phyloP scores from a whole-genome alignment of 2,888 invertebrate species.

The Heliconius charithonia region DNA sequence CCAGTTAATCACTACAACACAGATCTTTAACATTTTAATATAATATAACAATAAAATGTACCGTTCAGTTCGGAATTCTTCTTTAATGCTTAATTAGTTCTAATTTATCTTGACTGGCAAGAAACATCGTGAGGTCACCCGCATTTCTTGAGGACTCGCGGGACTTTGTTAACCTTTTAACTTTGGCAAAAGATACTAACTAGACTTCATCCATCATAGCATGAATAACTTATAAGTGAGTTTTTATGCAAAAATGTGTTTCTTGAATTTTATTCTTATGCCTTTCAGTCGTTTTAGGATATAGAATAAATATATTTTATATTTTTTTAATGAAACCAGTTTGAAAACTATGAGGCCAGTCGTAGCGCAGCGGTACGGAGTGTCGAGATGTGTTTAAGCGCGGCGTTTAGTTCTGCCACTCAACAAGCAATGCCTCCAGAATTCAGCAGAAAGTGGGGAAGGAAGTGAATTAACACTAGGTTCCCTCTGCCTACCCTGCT shows the following conservation, averaged over 20 bases:
- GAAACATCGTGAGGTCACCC: constrained; percentile 42
- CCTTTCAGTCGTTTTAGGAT: neutral
- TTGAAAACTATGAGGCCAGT: too few relatives aligned
- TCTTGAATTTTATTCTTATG: neutral
- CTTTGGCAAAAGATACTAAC: constrained; percentile 31
- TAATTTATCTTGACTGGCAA: constrained; percentile 41
- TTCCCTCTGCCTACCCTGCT: too few relatives aligned
- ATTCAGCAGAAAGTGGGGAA: too few relatives aligned
- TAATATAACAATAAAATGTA: constrained; percentile 8
- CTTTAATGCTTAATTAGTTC: constrained; percentile 41
- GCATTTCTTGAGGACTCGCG: constrained; percentile 37
- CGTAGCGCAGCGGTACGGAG: too few relatives aligned
- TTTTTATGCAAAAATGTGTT: neutral
- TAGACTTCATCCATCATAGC: constrained; percentile 17
- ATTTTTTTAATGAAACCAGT: too few relatives aligned
- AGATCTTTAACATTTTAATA: neutral
- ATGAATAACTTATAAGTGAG: constrained; percentile 16
- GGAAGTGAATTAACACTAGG: too few relatives aligned
- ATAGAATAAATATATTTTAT: too few relatives aligned
- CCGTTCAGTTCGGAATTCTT: constrained; percentile 34
- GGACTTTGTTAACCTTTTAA: constrained; percentile 41
- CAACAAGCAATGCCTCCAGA: too few relatives aligned
- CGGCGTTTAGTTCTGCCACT: too few relatives aligned
- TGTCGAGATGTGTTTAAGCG: too few relatives aligned
- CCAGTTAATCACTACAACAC: too few relatives aligned